phyloP scores from a whole-genome alignment of 2,113 vertebrate species.

The Phylloscopus trochiloides region DNA sequence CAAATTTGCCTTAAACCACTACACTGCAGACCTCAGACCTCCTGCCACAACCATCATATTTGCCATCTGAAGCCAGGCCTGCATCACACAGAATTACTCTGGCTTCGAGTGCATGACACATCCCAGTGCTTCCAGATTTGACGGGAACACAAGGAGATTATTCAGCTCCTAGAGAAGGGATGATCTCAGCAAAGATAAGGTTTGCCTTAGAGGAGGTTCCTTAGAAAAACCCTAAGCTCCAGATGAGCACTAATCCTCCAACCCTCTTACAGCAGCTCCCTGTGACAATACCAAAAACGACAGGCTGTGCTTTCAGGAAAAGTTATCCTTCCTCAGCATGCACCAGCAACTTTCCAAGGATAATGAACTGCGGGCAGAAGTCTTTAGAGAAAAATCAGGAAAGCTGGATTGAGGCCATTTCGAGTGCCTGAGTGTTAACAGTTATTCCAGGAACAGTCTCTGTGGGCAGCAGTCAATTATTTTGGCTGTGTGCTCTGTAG shows the following conservation, averaged over 20 bases:
- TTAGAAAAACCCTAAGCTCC: neutral
- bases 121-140: neutral
- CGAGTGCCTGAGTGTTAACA: neutral
- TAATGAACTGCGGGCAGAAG: neutral
- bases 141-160: neutral
- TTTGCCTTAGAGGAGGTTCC: slow-evolving; percentile 25
- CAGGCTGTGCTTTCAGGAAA: neutral
- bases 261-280: slow-evolving; percentile 8
- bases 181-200: slow-evolving; percentile 51
- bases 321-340: neutral
- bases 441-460: slow-evolving; percentile 12
- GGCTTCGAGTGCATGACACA: neutral
- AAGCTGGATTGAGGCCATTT: slow-evolving; percentile 22
- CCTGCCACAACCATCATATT: neutral
- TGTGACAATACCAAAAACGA: neutral
- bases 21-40: neutral
- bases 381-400: neutral
- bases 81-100: neutral
- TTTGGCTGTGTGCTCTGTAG: neutral
- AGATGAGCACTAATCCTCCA: slow-evolving; percentile 5
- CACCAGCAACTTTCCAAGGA: slow-evolving; percentile 8
- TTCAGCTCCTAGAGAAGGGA: slow-evolving; percentile 20
- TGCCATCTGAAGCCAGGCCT: neutral
- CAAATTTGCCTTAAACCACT: too few species aligned
- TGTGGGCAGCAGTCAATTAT: slow-evolving; percentile 19